Base-by-base conservation (phyloP, 2,888 invertebrate species). In the Aproaerema taeniolella region DNA sequence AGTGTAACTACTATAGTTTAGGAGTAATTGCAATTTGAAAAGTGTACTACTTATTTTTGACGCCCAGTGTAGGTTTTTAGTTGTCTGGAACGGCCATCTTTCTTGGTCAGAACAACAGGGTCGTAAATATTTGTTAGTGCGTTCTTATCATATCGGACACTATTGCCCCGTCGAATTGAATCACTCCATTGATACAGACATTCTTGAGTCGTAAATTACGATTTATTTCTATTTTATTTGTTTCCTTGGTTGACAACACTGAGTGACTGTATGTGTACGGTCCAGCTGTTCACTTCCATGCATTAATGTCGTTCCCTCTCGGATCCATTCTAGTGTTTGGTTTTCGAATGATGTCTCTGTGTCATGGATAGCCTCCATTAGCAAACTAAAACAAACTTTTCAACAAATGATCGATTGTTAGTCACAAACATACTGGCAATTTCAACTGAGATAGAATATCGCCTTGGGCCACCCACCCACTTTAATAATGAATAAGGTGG, bases 241-340 rank as follows among this genome's bases (percentile, higher is more conserved):
- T 20, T 20, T 20, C 20, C 20, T 6, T 20, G 7, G 20, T 7
- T 34, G 34, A 12, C 34, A 34, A 34, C 25, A 25, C 34, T 14
- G 34, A 12, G 29, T 17, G 17, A n/a, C n/a, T 29, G 29, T 16
- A 24, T 31, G 38, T 58, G 59, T 55, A 55, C 55, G 55, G 49
- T 38, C 50, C 60, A 63, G 58, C 59, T 69, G 62, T 59, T 55
- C 55, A 62, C 59, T 67, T 67, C 67, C 58, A 60, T 51, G 55
- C 55, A 53, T 47, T 45, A 42, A 46, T 46, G 45, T 32, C 41
- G 52, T 55, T 55, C 53, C 41, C 56, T 53, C 55, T 58, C 50
- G 44, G 51, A 49, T 47, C 46, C 39, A 36, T 24, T 16, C 46
- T 32, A 55, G 44, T 62, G 53, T 62, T 65, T 65, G 52, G 45